Conservation (phyloP, 2,888 invertebrate species). For the Tenodera sinensis region DNA sequence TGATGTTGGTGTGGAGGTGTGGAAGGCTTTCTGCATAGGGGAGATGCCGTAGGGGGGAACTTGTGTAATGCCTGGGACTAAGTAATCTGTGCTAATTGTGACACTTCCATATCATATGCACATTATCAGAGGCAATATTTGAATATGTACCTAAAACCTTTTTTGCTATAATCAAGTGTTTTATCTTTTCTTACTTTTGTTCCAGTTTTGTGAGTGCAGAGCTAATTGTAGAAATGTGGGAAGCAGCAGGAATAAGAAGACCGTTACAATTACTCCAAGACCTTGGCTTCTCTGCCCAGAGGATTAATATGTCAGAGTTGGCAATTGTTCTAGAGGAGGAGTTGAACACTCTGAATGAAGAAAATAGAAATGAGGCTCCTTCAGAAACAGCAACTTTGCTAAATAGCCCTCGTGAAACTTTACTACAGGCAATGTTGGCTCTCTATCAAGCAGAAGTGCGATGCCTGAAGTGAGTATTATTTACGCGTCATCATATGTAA, state of each 20-base stretch:
- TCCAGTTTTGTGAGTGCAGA: slow-evolving; percentile 41
- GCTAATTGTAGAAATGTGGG: slow-evolving; percentile 67
- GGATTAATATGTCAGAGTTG: slow-evolving; percentile 59
- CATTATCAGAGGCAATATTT: too few relatives aligned
- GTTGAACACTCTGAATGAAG: slow-evolving; percentile 41
- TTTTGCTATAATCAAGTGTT: neutral
- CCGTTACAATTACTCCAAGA: slow-evolving; percentile 61
- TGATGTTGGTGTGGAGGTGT: too few relatives aligned
- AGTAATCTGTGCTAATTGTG: too few relatives aligned
- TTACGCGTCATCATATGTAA: too few relatives aligned
- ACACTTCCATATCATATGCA: too few relatives aligned
- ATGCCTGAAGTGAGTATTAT: slow-evolving; percentile 44
- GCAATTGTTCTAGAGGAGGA: slow-evolving; percentile 69
- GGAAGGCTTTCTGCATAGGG: too few relatives aligned
- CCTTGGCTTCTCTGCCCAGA: slow-evolving; percentile 61
- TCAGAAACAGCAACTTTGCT: slow-evolving; percentile 41
- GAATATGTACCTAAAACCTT: too few relatives aligned
- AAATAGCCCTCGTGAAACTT: slow-evolving; percentile 46
- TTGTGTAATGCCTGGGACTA: too few relatives aligned
- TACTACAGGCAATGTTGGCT: slow-evolving; percentile 62
- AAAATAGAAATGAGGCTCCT: slow-evolving; percentile 35
- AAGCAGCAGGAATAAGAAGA: slow-evolving; percentile 62
- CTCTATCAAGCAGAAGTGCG: slow-evolving; percentile 65
- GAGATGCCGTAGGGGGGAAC: too few relatives aligned
- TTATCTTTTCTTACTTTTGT: neutral